A percentile compares a stretch with the other conserved stretches of the same genome.
These are phyloP conservation scores for Gobio occitaniae DNA, from an alignment of 2,797 vertebrate species.

Conservation along the genomic window DNA sequence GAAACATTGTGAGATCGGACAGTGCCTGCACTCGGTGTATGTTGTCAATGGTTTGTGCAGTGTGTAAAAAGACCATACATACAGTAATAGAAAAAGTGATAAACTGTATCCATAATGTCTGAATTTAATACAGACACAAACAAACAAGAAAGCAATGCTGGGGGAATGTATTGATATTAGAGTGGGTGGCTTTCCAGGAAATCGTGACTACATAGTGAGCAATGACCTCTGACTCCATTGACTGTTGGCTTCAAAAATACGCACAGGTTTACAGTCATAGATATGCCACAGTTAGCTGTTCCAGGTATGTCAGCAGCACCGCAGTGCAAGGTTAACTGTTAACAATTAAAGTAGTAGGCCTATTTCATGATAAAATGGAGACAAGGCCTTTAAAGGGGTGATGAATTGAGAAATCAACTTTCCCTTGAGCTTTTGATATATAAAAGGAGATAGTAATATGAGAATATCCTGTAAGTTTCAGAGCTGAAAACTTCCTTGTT, in stretches of 20 bases:
- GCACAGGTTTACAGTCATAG: no score
- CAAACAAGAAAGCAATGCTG: constrained; percentile 80
- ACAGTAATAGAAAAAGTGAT: not conserved
- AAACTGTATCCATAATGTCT: constrained; percentile 54
- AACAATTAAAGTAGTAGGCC: no score
- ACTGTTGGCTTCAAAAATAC: constrained; percentile 63
- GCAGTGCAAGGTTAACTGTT: no score
- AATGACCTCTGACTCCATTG: constrained; percentile 86
- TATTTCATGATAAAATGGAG: no score
- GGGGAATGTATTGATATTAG: constrained; percentile 86
- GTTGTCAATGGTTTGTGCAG: not conserved
- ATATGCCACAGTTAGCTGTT: no score
- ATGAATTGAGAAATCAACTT: no score
- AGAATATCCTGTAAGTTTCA: no score
- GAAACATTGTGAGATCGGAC: constrained; percentile 72
- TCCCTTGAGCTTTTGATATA: no score
- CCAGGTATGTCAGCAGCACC: no score
- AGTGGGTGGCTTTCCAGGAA: constrained; percentile 87
- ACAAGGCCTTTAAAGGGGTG: no score
- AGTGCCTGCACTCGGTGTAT: constrained; percentile 70
- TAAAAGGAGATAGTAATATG: no score
- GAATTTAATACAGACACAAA: constrained; percentile 82
- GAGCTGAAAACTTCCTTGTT: no score
- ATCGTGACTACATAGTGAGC: constrained; percentile 89
- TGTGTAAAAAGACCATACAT: not conserved